Percentiles rank a stretch among this genome's conserved stretches.
phyloP scores from a whole-genome alignment of 2,888 invertebrate species.

The Stenichneumon culpator region DNA sequence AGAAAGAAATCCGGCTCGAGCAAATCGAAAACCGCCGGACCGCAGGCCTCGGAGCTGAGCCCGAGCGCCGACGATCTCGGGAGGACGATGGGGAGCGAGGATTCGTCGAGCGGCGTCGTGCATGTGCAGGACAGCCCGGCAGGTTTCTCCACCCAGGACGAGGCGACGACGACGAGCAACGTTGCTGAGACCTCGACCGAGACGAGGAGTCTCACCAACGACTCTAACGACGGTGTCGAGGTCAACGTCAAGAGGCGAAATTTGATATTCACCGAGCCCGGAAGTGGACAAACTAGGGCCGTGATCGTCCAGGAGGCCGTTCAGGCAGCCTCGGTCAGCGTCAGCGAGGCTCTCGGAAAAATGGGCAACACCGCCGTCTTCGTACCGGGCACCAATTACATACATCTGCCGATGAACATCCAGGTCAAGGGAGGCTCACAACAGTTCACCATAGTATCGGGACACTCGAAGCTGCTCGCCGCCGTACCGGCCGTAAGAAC shows the following conservation, averaged over 20 bases:
- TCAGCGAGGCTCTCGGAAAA: conserved; percentile 89
- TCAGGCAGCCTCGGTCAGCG: conserved; percentile 82
- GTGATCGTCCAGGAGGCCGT: conserved; percentile 83
- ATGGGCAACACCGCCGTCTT: conserved; percentile 89
- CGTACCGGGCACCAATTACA: conserved; percentile 90
- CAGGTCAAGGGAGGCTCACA: conserved; percentile 89
- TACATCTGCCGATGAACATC: conserved; percentile 89
- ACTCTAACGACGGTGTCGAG: conserved; percentile 81
- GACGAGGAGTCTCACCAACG: conserved; percentile 80
- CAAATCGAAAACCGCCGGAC: conserved; percentile 87
- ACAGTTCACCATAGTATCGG: conserved; percentile 91
- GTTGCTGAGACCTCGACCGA: conserved; percentile 77
- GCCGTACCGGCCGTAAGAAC: conserved; percentile 80
- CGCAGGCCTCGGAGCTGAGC: conserved; percentile 86
- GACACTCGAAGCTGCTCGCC: conserved; percentile 87
- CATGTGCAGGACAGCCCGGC: conserved; percentile 84
- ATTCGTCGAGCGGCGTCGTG: conserved; percentile 90
- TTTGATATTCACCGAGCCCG: conserved; percentile 82
- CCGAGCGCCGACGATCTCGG: conserved; percentile 89
- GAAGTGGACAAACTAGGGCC: conserved; percentile 79
- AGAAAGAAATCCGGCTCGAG: conserved; percentile 89
- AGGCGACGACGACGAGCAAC: conserved; percentile 72
- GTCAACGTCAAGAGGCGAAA: conserved; percentile 80
- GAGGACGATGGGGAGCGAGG: conserved; percentile 91
- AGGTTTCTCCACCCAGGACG: conserved; percentile 82